A percentile compares a stretch with the other conserved stretches of the same genome.
phyloP scores from a whole-genome alignment of 2,888 invertebrate species.

The Prosapia bicincta region DNA sequence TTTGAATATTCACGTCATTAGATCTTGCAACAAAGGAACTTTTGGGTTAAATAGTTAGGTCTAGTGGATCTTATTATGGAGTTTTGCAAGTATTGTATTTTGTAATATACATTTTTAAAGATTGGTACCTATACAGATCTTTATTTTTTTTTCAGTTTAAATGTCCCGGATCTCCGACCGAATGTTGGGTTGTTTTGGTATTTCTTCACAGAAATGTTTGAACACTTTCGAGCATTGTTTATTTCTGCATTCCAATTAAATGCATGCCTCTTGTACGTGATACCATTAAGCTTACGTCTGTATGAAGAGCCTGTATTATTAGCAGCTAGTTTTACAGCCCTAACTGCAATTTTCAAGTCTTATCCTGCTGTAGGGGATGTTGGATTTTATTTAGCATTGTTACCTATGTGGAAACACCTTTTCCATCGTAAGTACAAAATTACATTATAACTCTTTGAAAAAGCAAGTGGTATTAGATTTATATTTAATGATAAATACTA shows the following conservation, averaged over 20 bases:
- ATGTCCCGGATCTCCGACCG: conserved; percentile 90
- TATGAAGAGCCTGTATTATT: conserved; percentile 76
- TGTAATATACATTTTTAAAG: too few relatives aligned
- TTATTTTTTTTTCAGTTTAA: conserved; percentile 65
- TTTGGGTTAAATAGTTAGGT: too few relatives aligned
- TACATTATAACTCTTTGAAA: background rate
- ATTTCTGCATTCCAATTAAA: conserved; percentile 97
- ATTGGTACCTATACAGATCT: too few relatives aligned
- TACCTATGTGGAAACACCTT: conserved; percentile 89
- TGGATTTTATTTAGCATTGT: conserved; percentile 82
- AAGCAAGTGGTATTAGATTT: too few relatives aligned
- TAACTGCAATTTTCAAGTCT: conserved; percentile 91
- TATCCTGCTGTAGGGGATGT: conserved; percentile 97
- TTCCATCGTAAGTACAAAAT: conserved; percentile 68
- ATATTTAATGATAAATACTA: too few relatives aligned
- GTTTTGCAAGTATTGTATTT: too few relatives aligned
- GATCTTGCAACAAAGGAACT: too few relatives aligned
- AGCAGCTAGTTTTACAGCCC: conserved; percentile 71
- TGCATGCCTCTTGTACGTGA: conserved; percentile 83
- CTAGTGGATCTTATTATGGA: too few relatives aligned
- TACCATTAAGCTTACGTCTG: conserved; percentile 79
- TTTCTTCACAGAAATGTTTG: conserved; percentile 99
- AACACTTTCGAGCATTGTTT: conserved; percentile 94
- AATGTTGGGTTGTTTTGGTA: conserved; percentile 99
- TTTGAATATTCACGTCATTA: too few relatives aligned